Evolutionary conservation across 1,140 invertebrate genomes (phyloP).

Genomic region (Oryctes rhinoceros): DNA sequence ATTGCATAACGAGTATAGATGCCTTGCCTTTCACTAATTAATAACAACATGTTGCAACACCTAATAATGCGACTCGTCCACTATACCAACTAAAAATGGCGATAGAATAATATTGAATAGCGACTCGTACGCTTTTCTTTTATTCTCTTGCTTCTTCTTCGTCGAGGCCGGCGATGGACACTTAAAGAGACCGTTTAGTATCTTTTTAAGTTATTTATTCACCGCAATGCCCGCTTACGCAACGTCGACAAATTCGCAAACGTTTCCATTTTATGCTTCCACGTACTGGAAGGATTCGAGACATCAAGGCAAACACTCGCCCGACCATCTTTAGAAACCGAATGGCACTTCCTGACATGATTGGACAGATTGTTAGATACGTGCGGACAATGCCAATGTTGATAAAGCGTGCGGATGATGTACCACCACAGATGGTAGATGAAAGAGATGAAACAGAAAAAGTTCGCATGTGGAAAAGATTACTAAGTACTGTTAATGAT

Average conservation of each 20-base stretch:
- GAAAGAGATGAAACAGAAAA: neutral
- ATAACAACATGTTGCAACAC: neutral
- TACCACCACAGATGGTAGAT: neutral
- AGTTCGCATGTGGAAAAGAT: neutral
- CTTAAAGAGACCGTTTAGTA: neutral
- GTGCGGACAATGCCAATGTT: constrained; percentile 6
- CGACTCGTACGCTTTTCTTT: too few relatives aligned
- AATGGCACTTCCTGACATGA: constrained; percentile 11
- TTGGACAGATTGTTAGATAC: constrained; percentile 13
- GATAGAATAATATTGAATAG: neutral
- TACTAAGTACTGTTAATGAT: neutral
- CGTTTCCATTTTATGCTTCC: constrained; percentile 9
- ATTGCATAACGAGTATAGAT: neutral
- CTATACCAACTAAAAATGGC: neutral
- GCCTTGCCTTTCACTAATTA: constrained; percentile 14
- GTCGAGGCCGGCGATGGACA: neutral
- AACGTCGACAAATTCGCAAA: constrained; percentile 1
- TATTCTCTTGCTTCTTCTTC: neutral
- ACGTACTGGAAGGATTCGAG: neutral
- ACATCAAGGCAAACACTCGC: neutral
- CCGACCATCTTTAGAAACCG: neutral
- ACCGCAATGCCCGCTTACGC: neutral
- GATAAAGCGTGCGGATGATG: constrained; percentile 8
- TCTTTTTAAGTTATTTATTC: constrained; percentile 14
- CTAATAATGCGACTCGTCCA: neutral